Conservation (phyloP, 1,140 invertebrate species). For the Drosophila repleta region DNA sequence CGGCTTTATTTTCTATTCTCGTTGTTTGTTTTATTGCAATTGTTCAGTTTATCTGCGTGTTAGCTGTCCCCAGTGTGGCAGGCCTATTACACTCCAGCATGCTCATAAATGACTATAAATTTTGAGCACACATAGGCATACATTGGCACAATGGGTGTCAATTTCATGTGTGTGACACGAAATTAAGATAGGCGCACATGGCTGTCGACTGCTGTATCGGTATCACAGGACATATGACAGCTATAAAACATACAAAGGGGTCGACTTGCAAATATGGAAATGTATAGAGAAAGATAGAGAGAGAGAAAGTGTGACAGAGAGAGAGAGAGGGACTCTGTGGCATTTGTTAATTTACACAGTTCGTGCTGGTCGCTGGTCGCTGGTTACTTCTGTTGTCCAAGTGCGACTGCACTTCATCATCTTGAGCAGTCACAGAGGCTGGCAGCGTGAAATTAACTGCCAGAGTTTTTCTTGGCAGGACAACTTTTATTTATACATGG, state of each 20-base stretch:
- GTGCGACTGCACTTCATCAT: slow-evolving; percentile 70
- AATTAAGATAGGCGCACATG: slow-evolving; percentile 74
- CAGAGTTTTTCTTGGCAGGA: slow-evolving; percentile 57
- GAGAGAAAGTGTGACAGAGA: neutral
- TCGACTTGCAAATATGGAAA: neutral
- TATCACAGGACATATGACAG: slow-evolving; percentile 49
- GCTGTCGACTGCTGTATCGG: slow-evolving; percentile 64
- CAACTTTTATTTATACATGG: slow-evolving; percentile 71
- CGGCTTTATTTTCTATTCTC: slow-evolving; percentile 14
- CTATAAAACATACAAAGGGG: slow-evolving; percentile 60
- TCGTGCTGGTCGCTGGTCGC: no score
- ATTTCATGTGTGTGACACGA: slow-evolving; percentile 73
- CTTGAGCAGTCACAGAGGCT: slow-evolving; percentile 66
- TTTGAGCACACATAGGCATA: slow-evolving; percentile 29
- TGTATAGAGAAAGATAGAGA: neutral
- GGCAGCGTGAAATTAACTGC: slow-evolving; percentile 81
- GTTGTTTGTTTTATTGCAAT: slow-evolving; percentile 53
- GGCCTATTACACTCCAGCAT: slow-evolving; percentile 30
- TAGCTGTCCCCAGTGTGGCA: slow-evolving; percentile 60
- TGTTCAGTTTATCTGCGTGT: slow-evolving; percentile 63
- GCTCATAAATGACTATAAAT: slow-evolving; percentile 50
- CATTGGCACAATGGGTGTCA: slow-evolving; percentile 55
- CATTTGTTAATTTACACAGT: no score
- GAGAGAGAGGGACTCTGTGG: neutral
- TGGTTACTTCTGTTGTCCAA: neutral